Base-by-base conservation (phyloP, 2,113 vertebrate species). In the cat (Felis catus) region DNA sequence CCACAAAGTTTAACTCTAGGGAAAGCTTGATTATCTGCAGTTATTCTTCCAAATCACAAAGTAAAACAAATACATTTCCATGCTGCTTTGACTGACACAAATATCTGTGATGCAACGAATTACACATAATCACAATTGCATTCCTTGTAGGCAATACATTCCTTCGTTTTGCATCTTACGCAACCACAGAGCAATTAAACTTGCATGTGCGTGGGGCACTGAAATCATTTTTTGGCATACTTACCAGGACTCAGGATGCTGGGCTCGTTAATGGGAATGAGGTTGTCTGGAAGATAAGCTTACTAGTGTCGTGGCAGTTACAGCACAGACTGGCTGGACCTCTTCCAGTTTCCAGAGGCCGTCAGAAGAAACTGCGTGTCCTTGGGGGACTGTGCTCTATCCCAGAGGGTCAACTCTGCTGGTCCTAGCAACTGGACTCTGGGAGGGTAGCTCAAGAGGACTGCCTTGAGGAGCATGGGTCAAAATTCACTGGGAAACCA, bases 31-130 rank as follows among this genome's bases (percentile, higher is more conserved):
- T 87, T 76, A 51, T 83, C 70, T 66, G 92, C n/a, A 80, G 48
- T 95, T 53, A 80, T 65, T 89, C 33, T 78, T 93, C 71, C 76
- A 89, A 89, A 86, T 51, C 84, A 74, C 55, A 90, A 76, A 78
- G 78, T 48, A 73, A 97, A 84, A 92, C 36, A 84, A 73, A 96
- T 63, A 71, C 1, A 61, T 25, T 68, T 48, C 85, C 66, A 63
- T 7, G 41, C 51, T 70, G 71, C 76, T 94, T 45, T 53, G 90
- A 65, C 2, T 16, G 68, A 89, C 61, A 65, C 66, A 39, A 36
- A 18, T 39, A 74, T 19, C 78, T 71, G 63, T 11, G 51, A 61
- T 80, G 76, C 74, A 45, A 66, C 3, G 61, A 87, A 70, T 21
- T 9, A 19, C 21, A 33, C 39, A 18, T 51, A 55, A 78, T 55